phyloP scores from a whole-genome alignment of 2,888 invertebrate species.

The Agriopis leucophaearia region DNA sequence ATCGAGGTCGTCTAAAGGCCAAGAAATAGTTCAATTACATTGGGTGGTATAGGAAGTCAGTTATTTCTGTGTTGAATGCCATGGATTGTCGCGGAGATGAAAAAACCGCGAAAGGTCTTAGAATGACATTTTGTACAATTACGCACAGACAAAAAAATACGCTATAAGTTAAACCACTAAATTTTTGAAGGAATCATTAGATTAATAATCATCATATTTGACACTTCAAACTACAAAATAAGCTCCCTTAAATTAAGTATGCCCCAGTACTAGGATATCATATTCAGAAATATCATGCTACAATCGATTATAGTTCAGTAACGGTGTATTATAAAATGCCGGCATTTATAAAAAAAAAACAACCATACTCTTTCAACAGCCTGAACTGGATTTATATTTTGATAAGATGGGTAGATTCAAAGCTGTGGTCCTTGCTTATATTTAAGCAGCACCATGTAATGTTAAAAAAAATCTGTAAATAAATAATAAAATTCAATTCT shows the following conservation, averaged over 20 bases:
- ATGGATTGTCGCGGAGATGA: slow-evolving; percentile 28
- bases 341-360: background rate
- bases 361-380: too few species aligned
- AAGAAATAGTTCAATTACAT: slow-evolving; percentile 51
- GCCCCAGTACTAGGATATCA: background rate
- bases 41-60: slow-evolving; percentile 44
- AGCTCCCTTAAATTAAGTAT: background rate
- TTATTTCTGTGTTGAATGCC: slow-evolving; percentile 37
- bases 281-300: background rate
- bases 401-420: background rate
- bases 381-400: too few species aligned
- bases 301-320: background rate
- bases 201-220: too few species aligned
- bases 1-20: slow-evolving; percentile 53
- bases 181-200: background rate
- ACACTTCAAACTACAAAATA: background rate
- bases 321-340: too few species aligned
- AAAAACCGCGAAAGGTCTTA: slow-evolving; percentile 11
- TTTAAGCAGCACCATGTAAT: too few species aligned
- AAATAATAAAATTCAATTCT: too few species aligned
- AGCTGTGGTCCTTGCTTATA: too few species aligned
- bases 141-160: slow-evolving; percentile 8
- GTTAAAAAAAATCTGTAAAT: too few species aligned
- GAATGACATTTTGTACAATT: slow-evolving; percentile 11
- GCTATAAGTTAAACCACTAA: background rate